A percentile compares a stretch with the other conserved stretches of the same genome.
Conservation (phyloP, 2,113 vertebrate species). For the Podocnemis expansa region DNA sequence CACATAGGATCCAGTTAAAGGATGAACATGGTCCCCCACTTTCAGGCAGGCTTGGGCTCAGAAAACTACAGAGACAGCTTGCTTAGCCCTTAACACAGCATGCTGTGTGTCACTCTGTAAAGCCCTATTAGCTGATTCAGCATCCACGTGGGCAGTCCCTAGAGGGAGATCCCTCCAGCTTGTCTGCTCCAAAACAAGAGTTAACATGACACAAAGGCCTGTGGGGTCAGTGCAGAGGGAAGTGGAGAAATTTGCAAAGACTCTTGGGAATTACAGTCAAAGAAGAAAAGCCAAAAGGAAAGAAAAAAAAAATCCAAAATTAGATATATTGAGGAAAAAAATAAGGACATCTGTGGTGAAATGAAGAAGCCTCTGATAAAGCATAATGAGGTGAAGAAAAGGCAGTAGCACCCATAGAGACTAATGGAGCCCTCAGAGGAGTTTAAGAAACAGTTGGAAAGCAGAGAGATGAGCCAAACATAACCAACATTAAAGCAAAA, state of each 20-base stretch:
- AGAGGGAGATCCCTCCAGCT: neutral
- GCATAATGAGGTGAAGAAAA: neutral
- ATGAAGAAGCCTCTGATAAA: neutral
- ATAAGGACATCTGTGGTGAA: neutral
- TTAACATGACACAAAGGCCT: neutral
- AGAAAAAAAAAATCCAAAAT: neutral
- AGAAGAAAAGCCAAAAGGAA: neutral
- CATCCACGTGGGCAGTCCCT: neutral
- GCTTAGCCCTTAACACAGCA: neutral
- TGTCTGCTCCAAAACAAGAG: neutral
- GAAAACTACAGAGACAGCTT: neutral
- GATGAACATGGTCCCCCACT: neutral
- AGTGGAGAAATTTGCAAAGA: neutral
- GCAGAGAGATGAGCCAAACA: neutral
- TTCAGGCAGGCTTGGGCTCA: neutral
- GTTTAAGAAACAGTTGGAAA: neutral
- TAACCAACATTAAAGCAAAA: constrained; percentile 1
- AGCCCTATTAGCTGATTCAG: neutral
- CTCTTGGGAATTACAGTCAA: neutral
- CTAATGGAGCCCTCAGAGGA: neutral
- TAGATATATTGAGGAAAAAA: neutral
- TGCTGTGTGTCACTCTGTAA: neutral
- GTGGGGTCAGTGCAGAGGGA: neutral
- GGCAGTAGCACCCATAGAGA: rapidly evolving
- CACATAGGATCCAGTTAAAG: neutral